A percentile compares a stretch with the other conserved stretches of the same genome.
phyloP scores from a whole-genome alignment of 2,113 vertebrate species.

The Tupaia chinensis region DNA sequence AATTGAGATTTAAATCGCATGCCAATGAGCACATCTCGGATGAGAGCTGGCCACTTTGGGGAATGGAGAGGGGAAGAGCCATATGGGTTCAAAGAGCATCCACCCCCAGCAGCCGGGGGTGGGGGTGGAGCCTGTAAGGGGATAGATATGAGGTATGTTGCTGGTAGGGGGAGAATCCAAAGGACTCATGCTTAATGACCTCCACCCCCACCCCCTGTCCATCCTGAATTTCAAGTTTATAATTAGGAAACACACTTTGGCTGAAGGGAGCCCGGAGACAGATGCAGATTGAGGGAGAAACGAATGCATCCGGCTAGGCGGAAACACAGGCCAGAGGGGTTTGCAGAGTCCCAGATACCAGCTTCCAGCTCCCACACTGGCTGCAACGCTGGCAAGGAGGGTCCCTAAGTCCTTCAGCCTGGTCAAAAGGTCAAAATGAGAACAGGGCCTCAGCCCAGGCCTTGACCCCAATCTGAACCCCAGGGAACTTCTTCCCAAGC shows the following conservation, averaged over 20 bases:
- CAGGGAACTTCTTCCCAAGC: conserved; percentile 8
- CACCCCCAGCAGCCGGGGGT: conserved; percentile 27
- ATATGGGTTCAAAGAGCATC: conserved; percentile 49
- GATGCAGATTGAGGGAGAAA: background rate
- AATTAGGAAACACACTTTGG: conserved; percentile 78
- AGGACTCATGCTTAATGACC: conserved; percentile 76
- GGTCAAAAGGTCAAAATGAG: background rate
- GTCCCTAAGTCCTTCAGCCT: background rate
- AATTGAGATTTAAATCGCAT: conserved; percentile 28
- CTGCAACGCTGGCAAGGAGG: background rate
- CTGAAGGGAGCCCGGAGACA: background rate
- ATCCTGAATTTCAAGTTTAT: conserved; percentile 84
- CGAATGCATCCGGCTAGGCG: background rate
- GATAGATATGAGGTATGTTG: conserved; percentile 21
- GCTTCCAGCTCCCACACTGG: background rate
- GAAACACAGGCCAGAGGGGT: background rate
- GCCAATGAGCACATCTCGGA: conserved; percentile 23
- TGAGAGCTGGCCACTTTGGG: conserved; percentile 25
- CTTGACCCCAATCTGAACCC: conserved; percentile 18
- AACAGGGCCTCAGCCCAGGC: background rate
- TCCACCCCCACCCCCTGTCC: conserved; percentile 70
- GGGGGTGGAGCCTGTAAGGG: background rate
- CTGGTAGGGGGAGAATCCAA: background rate
- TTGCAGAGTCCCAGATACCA: background rate
- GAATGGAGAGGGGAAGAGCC: conserved; percentile 3